Evolutionary conservation across 2,888 invertebrate genomes (phyloP), one percentile per base, ranked within the genome.

Genomic region (Chaetoderma sp.): DNA sequence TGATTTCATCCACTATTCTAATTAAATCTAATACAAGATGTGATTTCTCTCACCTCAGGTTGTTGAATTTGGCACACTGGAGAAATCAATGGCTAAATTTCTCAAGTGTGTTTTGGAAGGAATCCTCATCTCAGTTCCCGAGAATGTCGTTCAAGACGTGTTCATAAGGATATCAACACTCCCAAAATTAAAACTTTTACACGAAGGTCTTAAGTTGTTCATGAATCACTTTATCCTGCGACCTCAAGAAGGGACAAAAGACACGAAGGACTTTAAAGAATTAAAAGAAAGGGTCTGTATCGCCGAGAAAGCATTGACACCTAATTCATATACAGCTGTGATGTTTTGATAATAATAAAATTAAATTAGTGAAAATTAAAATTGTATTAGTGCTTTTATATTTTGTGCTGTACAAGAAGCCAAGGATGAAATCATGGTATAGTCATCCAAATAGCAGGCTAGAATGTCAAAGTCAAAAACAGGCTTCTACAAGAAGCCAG

Each of bases 51-150:
- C n/a, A n/a, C n/a, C 86, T 30, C 86, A 93, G 93, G 90, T 92
- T n/a, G 90, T 96, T 25, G 90, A 96, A 82, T 95, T 96, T 87
- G 91, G 93, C 0, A 93, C 95, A 78, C 87, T 96, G 71, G 93
- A 94, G 82, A 94, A 93, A 82, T 86, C 89, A 0, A 91, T 92
- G 50, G 91, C 95, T n/a, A 89, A 91, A 32, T 91, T 96, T 65
- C 90, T 96, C 86, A 90, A 93, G 0, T 92, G 93, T 79, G 90
- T 94, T 4, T 88, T 96, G 49, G 87, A 93, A 4, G 90, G 92
- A 0, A 89, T 96, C 68, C 89, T 96, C 42, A 87, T 94, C 73
- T 89, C 91, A 55, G 57, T 90, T 0, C 90, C 93, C 70, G 87
- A 90, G 16, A 89, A 91, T 61, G 85, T 89, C 1, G 0, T 90